Evolutionary conservation across 2,888 invertebrate genomes (phyloP).

Genomic region (Pedicia rivosa): DNA sequence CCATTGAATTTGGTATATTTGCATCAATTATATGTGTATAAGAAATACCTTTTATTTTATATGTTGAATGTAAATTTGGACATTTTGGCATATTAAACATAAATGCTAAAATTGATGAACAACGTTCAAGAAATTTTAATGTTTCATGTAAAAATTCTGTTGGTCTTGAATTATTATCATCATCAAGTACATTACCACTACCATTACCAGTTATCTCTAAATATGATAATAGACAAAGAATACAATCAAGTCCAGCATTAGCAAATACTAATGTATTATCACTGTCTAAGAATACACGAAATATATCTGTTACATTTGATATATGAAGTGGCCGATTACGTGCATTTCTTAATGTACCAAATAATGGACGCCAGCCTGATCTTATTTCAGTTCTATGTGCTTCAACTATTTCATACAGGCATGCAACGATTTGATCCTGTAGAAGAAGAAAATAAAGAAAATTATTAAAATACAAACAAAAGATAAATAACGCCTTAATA

Average conservation of each 20-base stretch:
- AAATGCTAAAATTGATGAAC: constrained; percentile 72
- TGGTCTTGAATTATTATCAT: constrained; percentile 33
- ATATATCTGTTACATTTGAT: constrained; percentile 72
- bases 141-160: constrained; percentile 45
- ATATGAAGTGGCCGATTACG: constrained; percentile 41
- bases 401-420: constrained; percentile 91
- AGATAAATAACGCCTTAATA: no score
- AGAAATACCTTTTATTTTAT: constrained; percentile 61
- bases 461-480: neutral
- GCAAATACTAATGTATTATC: constrained; percentile 88
- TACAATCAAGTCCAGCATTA: constrained; percentile 87
- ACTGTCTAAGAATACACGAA: constrained; percentile 82
- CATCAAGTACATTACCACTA: constrained; percentile 52
- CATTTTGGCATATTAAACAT: constrained; percentile 94
- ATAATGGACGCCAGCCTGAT: constrained; percentile 92
- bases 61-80: constrained; percentile 81
- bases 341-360: constrained; percentile 83
- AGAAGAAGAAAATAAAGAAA: constrained; percentile 15
- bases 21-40: constrained; percentile 70
- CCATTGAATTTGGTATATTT: constrained; percentile 55
- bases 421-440: constrained; percentile 80
- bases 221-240: constrained; percentile 67
- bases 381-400: constrained; percentile 84
- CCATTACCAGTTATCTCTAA: constrained; percentile 34
- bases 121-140: constrained; percentile 68